These are phyloP conservation scores for Hydropsyche tenuis DNA, from an alignment of 1,140 invertebrate species.

Conservation along the genomic window DNA sequence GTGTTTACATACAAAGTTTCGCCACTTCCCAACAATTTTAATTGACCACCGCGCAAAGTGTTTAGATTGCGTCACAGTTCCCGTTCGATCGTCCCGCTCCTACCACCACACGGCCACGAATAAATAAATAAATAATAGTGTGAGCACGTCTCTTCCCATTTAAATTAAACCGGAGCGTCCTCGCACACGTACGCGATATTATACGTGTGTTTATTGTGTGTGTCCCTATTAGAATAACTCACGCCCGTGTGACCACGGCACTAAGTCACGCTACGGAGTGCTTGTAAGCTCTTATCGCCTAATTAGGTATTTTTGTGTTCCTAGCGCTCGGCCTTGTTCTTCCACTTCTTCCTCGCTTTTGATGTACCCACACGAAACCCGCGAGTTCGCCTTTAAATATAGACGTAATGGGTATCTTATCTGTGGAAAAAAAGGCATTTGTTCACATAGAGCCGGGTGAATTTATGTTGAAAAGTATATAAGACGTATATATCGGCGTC, in stretches of 20 bases:
- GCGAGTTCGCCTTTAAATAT: conserved; percentile 10
- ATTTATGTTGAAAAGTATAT: conserved; percentile 30
- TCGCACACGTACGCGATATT: not conserved
- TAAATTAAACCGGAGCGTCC: conserved; percentile 15
- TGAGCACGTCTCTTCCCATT: conserved; percentile 7
- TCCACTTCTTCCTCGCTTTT: conserved; percentile 5
- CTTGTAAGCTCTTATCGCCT: conserved; percentile 41
- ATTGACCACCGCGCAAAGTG: no score
- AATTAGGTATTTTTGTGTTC: conserved; percentile 45
- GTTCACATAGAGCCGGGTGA: conserved; percentile 11
- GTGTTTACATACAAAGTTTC: no score
- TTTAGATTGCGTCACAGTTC: no score
- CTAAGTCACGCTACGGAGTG: conserved; percentile 33
- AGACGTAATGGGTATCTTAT: conserved; percentile 34
- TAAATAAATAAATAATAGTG: no score
- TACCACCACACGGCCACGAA: no score
- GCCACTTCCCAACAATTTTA: no score
- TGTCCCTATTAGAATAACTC: conserved; percentile 33
- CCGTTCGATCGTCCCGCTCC: no score
- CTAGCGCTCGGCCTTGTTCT: conserved; percentile 15
- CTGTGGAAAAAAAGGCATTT: conserved; percentile 33
- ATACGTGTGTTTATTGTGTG: conserved; percentile 34
- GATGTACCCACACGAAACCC: not conserved
- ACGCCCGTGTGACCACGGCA: conserved; percentile 22
- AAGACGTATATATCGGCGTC: not conserved